These are phyloP conservation scores for Sebastes minor DNA, from an alignment of 2,797 vertebrate species.

Conservation along the genomic window DNA sequence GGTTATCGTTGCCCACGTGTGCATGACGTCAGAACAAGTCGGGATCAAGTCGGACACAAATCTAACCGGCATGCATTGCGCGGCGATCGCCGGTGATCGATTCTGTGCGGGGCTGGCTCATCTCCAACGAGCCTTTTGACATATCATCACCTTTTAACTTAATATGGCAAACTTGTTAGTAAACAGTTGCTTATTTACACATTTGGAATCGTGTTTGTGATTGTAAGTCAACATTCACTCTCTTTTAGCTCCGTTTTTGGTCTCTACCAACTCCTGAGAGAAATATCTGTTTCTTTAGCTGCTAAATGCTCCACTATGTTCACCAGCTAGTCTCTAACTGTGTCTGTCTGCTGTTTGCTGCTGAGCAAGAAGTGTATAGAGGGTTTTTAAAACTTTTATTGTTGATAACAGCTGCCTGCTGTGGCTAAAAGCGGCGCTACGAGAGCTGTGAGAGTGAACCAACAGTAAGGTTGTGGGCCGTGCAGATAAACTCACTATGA, in stretches of 20 bases:
- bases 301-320: not conserved
- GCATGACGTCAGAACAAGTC: no score
- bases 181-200: not conserved
- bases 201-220: not conserved
- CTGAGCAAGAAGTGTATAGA: not conserved
- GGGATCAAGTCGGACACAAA: no score
- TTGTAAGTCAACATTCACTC: not conserved
- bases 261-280: not conserved
- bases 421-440: not conserved
- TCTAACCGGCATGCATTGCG: no score
- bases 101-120: no score
- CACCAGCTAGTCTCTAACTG: not conserved
- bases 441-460: not conserved
- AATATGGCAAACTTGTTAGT: not conserved
- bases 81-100: no score
- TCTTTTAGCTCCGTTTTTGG: not conserved
- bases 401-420: not conserved
- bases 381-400: not conserved
- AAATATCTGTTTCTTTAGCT: not conserved
- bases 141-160: not conserved
- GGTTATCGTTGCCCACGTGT: no score
- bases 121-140: not conserved
- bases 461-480: not conserved
- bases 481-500: not conserved
- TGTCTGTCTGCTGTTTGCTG: not conserved